A percentile compares a stretch with the other conserved stretches of the same genome.
phyloP scores from a whole-genome alignment of 1,140 invertebrate genomes.

The Diabrotica undecimpunctata region DNA sequence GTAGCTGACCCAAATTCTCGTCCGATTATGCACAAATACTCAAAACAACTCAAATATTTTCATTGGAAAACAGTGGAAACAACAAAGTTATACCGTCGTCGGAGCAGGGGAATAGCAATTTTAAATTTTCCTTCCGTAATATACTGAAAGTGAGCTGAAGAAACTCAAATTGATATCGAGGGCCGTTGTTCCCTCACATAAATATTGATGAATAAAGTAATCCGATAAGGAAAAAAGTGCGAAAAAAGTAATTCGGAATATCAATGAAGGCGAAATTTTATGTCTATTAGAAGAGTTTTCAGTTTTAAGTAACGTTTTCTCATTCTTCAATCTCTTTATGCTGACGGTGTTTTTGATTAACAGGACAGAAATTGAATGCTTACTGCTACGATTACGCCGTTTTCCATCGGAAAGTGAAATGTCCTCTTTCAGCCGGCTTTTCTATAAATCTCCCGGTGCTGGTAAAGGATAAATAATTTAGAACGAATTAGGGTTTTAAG shows the following conservation, averaged over 20 bases:
- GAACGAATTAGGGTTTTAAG: too few relatives aligned
- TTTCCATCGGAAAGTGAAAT: background rate
- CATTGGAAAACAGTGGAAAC: background rate
- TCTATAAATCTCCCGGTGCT: too few relatives aligned
- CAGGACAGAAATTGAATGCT: conserved; percentile 3
- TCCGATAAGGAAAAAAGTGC: conserved; percentile 7
- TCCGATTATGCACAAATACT: too few relatives aligned
- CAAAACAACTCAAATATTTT: too few relatives aligned
- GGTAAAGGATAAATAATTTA: too few relatives aligned
- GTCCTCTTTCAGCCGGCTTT: background rate
- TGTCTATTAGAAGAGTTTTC: conserved; percentile 16
- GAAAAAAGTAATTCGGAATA: conserved; percentile 17
- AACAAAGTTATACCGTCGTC: background rate
- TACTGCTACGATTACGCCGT: background rate
- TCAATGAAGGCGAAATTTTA: conserved; percentile 17
- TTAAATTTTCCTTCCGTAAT: background rate
- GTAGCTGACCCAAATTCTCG: too few relatives aligned
- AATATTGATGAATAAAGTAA: conserved; percentile 20
- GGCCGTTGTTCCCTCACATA: conserved; percentile 11
- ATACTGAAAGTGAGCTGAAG: background rate
- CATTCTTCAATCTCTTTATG: conserved; percentile 11
- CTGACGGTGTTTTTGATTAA: conserved; percentile 13
- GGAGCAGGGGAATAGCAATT: background rate
- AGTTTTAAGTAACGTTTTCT: conserved; percentile 15
- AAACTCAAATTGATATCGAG: conserved; percentile 15